Evolutionary conservation across 2,113 vertebrate genomes (phyloP).

Genomic region (Kryptolebias marmoratus): DNA sequence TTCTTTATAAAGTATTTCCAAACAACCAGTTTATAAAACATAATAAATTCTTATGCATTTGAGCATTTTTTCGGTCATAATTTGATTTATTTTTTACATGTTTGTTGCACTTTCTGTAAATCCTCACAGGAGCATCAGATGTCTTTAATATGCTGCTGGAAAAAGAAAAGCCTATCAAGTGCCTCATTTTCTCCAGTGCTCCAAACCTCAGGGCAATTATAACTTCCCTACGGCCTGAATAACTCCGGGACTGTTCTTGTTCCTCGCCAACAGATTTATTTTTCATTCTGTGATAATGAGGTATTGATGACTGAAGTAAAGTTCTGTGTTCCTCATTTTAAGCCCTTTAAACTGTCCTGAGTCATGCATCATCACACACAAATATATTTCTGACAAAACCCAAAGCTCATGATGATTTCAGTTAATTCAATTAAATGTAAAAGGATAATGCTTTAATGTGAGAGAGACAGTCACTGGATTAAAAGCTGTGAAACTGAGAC

Average conservation of each 20-base stretch:
- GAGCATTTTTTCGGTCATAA: too few relatives aligned
- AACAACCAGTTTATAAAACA: too few relatives aligned
- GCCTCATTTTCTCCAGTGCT: not conserved
- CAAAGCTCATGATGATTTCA: not conserved
- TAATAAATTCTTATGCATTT: too few relatives aligned
- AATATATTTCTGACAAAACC: not conserved
- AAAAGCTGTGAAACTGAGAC: too few relatives aligned
- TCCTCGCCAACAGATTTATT: not conserved
- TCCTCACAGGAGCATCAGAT: not conserved
- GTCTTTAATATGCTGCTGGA: not conserved
- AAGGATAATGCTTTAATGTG: too few relatives aligned
- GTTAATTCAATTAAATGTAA: too few relatives aligned
- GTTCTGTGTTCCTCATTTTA: not conserved
- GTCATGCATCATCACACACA: not conserved
- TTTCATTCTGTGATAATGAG: constrained; percentile 8
- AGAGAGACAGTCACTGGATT: too few relatives aligned
- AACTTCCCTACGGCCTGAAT: not conserved
- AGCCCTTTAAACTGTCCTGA: not conserved
- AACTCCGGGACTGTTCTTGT: not conserved
- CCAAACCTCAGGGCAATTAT: not conserved
- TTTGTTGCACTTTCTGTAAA: not conserved
- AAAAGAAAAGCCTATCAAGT: not conserved
- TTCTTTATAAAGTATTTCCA: too few relatives aligned
- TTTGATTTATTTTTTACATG: too few relatives aligned
- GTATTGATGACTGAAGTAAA: constrained; percentile 1